phyloP scores from a whole-genome alignment of 53 echinoderm and acorn worm species.

The Apostichopus leukothele region DNA sequence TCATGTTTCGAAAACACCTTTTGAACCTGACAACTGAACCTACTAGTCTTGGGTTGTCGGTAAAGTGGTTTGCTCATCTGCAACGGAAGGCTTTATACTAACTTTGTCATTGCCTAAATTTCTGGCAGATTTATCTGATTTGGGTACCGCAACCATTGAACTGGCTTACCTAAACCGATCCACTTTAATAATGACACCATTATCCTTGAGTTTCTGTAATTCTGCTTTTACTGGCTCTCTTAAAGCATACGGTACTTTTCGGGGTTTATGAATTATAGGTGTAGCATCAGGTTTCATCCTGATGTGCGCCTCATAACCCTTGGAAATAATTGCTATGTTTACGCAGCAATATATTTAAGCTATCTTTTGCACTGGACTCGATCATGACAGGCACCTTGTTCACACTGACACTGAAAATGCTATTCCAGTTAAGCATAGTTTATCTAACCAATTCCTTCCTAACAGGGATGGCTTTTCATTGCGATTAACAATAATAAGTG shows the following conservation, averaged over 20 bases:
- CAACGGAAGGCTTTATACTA: slow-evolving; percentile 49
- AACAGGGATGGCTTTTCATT: too few species aligned
- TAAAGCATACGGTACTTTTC: slow-evolving; percentile 54
- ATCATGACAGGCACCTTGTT: too few species aligned
- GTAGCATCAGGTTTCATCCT: slow-evolving; percentile 34
- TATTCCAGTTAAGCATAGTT: too few species aligned
- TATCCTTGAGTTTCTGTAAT: slow-evolving; percentile 28
- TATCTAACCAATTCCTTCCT: too few species aligned
- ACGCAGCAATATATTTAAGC: too few species aligned
- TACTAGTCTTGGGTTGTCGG: slow-evolving; percentile 1
- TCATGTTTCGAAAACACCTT: slow-evolving; percentile 56
- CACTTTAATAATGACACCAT: slow-evolving; percentile 47
- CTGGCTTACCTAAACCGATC: slow-evolving; percentile 54
- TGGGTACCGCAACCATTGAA: slow-evolving; percentile 61
- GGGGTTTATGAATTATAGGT: slow-evolving; percentile 12
- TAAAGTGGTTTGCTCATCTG: slow-evolving; percentile 43
- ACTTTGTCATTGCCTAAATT: slow-evolving; percentile 55
- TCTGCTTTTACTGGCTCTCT: slow-evolving; percentile 49
- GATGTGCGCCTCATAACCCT: slow-evolving; percentile 50
- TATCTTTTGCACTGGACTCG: slow-evolving; percentile 2
- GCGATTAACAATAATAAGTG: too few species aligned
- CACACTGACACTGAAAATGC: too few species aligned
- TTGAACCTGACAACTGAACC: slow-evolving; percentile 20
- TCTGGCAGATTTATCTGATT: not conserved
- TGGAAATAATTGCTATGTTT: slow-evolving; percentile 29